Percentiles rank a stretch among this genome's conserved stretches.
phyloP scores from a whole-genome alignment of 2,113 vertebrate species.

The Stigmatopora argus region DNA sequence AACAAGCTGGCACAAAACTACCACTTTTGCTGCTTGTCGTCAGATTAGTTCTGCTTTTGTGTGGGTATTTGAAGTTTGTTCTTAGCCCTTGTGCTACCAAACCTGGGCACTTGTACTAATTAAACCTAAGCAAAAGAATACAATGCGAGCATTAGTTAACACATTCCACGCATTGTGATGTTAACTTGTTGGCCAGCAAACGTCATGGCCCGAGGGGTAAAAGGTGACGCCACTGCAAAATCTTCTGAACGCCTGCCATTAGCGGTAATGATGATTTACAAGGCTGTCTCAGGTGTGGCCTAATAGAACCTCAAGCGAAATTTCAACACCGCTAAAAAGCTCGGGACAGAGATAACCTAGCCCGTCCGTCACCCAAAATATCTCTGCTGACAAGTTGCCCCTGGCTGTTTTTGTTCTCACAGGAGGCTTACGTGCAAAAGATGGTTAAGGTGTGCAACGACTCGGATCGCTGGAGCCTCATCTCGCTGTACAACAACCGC shows the following conservation, averaged over 20 bases:
- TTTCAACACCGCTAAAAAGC: background rate
- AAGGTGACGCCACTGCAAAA: background rate
- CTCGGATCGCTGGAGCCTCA: slow-evolving; percentile 97
- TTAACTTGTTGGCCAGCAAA: background rate
- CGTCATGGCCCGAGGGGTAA: background rate
- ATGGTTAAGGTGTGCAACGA: slow-evolving; percentile 99
- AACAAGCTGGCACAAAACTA: background rate
- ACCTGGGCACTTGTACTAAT: background rate
- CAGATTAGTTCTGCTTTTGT: background rate
- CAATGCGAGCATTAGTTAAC: background rate
- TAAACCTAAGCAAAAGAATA: background rate
- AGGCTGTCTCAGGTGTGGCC: background rate
- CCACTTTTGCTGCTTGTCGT: background rate
- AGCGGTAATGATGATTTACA: background rate
- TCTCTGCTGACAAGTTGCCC: background rate
- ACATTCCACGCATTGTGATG: background rate
- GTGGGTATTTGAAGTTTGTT: background rate
- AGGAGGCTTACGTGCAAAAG: slow-evolving; percentile 99
- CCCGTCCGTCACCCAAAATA: too few species aligned
- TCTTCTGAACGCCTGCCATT: background rate
- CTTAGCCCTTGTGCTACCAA: background rate
- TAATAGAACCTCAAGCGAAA: background rate
- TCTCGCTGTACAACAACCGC: slow-evolving; percentile 95
- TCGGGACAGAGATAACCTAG: too few species aligned
- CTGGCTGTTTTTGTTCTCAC: background rate